Percentiles rank a stretch among this genome's conserved stretches.
phyloP scores from a whole-genome alignment of 2,797 vertebrate species.

The Pangasius macronema region DNA sequence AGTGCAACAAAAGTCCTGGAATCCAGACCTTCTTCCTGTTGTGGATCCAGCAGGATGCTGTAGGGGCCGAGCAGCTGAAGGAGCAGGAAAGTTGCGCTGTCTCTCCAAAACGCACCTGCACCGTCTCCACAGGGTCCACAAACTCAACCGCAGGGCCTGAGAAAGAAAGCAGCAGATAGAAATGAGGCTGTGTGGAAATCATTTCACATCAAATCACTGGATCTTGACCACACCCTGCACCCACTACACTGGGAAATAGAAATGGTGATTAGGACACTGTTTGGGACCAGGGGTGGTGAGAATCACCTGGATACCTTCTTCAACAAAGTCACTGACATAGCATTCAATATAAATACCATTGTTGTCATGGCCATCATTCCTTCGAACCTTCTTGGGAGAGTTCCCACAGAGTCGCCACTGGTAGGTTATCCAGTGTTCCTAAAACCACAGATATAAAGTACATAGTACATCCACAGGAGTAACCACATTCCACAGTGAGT shows the following conservation, averaged over 20 bases:
- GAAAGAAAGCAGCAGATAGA: background rate
- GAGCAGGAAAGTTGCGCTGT: conserved; percentile 66
- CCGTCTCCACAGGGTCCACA: conserved; percentile 65
- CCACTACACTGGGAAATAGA: background rate
- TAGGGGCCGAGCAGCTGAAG: conserved; percentile 69
- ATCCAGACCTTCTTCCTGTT: conserved; percentile 72
- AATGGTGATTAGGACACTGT: background rate
- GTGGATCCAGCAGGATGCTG: conserved; percentile 81
- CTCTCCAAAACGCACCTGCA: conserved; percentile 70
- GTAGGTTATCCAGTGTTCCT: background rate
- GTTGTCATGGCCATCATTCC: background rate
- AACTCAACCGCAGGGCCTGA: conserved; percentile 70
- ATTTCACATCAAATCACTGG: background rate
- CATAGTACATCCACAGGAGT: background rate
- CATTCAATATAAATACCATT: background rate
- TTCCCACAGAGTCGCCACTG: too few species aligned
- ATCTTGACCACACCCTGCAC: background rate
- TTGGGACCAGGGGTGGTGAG: too few species aligned
- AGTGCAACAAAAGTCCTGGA: background rate
- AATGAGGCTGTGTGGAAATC: background rate
- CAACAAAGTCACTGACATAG: background rate
- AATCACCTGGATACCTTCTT: background rate
- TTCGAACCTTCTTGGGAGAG: background rate
- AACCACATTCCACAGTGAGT: background rate
- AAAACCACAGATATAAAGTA: background rate